phyloP scores from a whole-genome alignment of 2,113 vertebrate genomes.

The Tricholaema leucomelas region DNA sequence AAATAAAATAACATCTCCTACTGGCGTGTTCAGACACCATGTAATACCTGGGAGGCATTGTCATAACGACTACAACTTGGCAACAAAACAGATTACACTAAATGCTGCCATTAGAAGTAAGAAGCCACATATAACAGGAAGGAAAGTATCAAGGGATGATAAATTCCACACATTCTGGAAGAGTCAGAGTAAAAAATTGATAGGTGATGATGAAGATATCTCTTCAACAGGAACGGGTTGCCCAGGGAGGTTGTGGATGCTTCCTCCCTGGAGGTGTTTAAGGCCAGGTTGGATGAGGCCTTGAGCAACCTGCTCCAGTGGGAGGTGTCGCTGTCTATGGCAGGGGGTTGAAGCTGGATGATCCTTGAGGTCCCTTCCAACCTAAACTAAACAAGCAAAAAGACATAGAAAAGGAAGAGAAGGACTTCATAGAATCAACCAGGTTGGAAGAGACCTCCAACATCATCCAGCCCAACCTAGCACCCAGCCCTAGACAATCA shows the following conservation, averaged over 20 bases:
- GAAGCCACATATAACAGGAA: background rate
- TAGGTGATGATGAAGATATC: background rate
- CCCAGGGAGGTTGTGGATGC: too few relatives aligned
- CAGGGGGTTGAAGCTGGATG: too few relatives aligned
- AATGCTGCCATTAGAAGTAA: background rate
- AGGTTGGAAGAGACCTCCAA: too few relatives aligned
- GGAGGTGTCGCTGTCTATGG: too few relatives aligned
- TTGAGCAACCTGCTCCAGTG: too few relatives aligned
- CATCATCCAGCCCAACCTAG: too few relatives aligned
- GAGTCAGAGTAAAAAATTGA: background rate
- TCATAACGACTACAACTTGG: slow-evolving; percentile 7
- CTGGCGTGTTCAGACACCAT: background rate
- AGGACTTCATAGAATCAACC: too few relatives aligned
- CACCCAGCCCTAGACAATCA: too few relatives aligned
- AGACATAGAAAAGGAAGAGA: background rate
- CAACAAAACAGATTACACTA: slow-evolving; percentile 33
- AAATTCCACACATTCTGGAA: background rate
- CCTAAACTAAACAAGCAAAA: too few relatives aligned
- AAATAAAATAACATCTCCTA: background rate
- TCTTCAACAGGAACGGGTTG: background rate
- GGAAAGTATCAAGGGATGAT: background rate
- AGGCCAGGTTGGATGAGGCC: too few relatives aligned
- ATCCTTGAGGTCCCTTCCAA: too few relatives aligned
- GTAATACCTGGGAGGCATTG: slow-evolving; percentile 22
- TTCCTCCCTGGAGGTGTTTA: too few relatives aligned